Evolutionary conservation across 30 jellyfish, hydroid and myxozoan genomes (phyloP), one percentile per base, ranked within the genome.

Genomic region (Aurelia sp.): DNA sequence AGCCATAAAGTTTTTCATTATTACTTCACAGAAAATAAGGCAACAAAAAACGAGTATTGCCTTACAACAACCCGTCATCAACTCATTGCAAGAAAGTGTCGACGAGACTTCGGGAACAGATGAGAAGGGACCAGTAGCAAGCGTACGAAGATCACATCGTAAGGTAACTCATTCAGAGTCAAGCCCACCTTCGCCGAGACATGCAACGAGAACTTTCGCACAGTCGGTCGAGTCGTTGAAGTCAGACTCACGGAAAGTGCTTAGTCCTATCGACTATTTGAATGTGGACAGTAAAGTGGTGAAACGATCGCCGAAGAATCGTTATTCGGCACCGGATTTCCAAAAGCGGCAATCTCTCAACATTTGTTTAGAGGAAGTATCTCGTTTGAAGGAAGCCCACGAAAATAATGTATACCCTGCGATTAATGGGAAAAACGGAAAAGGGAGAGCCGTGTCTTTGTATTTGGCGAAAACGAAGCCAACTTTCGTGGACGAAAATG

Each of bases 381-480:
- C 40, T 37, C 73, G 74, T 30, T 66, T 84, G 74, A 84, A 72
- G 27, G 93, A 84, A 63, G 86, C 93, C 15, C 93, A 84, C 86
- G 87, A 72, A 50, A 71, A 71, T 40, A 84, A 84, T 37, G 74
- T 18, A 31, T 84, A 84, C 74, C 93, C 86, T 23, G 86, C 30
- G n/a, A 72, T 71, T 57, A 41, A 52, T 21, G 62, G 80, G 4
- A 62, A 37, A 31, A 27, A 48, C 11, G 60, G 70, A 19, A 62
- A 72, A 20, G 77, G 93, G 31, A 12, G 78, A n/a, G 30, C 87
- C 0, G 41, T 82, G 22, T 61, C 65, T 2, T 11, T 62, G 82
- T 71, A 72, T n/a, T 23, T 48, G 6, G 27, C 73, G 33, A 58
- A 57, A 23, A 4, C 81, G 63, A 73, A 22, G 19, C 18, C 74